Percentiles rank a stretch among this genome's conserved stretches.
Evolutionary conservation across 1,140 invertebrate species (phyloP).

Genomic region (Phenacoccus solenopsis): DNA sequence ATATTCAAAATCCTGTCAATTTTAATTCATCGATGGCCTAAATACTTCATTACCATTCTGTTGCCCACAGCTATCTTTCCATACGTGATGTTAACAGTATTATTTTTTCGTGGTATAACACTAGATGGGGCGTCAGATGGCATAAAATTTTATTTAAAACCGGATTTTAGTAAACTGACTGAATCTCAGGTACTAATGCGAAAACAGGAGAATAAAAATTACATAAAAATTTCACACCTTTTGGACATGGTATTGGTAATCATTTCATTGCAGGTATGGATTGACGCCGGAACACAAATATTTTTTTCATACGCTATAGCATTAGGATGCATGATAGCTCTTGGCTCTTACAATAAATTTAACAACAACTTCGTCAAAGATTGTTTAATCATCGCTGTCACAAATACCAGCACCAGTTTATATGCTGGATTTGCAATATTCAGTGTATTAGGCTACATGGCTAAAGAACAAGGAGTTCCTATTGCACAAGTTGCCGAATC

Average conservation of each 20-base stretch:
- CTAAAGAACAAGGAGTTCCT: constrained; percentile 46
- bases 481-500: constrained; percentile 38
- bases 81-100: constrained; percentile 55
- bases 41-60: constrained; percentile 25
- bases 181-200: constrained; percentile 35
- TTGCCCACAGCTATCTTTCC: constrained; percentile 62
- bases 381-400: constrained; percentile 49
- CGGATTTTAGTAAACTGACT: constrained; percentile 53
- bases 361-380: constrained; percentile 54
- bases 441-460: constrained; percentile 66
- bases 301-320: constrained; percentile 59
- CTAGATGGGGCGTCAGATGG: constrained; percentile 57
- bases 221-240: too few relatives aligned
- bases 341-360: constrained; percentile 61
- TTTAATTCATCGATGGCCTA: background rate
- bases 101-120: constrained; percentile 52
- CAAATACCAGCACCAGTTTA: constrained; percentile 58
- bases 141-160: constrained; percentile 59
- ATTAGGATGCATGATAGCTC: constrained; percentile 55
- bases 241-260: constrained; percentile 8
- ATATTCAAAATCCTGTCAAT: background rate
- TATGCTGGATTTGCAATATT: constrained; percentile 66
- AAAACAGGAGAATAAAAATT: background rate
- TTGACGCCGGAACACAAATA: constrained; percentile 44
- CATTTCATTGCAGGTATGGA: constrained; percentile 35